Percentiles rank a stretch among this genome's conserved stretches.
Conservation (phyloP, 2,888 invertebrate species). For the Frankliniella fusca region DNA sequence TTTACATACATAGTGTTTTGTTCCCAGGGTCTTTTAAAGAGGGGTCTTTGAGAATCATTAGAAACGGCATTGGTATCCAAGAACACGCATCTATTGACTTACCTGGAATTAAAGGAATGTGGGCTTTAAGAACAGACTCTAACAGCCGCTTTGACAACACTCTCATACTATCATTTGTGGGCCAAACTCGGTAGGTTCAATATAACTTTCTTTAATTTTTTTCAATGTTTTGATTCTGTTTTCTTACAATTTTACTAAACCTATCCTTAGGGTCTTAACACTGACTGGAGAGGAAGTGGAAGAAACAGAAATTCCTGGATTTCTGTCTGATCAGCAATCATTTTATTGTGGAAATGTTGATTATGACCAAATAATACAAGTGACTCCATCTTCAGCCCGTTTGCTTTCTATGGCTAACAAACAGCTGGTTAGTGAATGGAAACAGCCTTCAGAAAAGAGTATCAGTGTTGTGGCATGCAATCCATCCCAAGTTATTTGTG, state of each 20-base stretch:
- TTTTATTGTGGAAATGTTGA: constrained; percentile 90
- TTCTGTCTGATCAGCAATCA: constrained; percentile 87
- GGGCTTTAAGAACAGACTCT: constrained; percentile 70
- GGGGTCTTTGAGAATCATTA: constrained; percentile 92
- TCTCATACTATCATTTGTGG: constrained; percentile 91
- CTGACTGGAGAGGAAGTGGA: constrained; percentile 95
- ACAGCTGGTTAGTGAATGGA: constrained; percentile 65
- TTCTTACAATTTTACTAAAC: constrained; percentile 29
- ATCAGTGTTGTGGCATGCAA: constrained; percentile 88
- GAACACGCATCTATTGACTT: constrained; percentile 97
- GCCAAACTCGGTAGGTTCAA: constrained; percentile 72
- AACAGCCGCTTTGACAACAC: constrained; percentile 69
- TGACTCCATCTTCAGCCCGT: constrained; percentile 69
- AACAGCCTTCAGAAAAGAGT: constrained; percentile 61
- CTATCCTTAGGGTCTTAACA: constrained; percentile 64
- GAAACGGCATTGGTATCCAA: constrained; percentile 98
- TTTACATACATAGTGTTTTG: neutral
- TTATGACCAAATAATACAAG: constrained; percentile 72
- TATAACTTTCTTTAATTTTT: constrained; percentile 28
- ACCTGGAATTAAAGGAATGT: constrained; percentile 96
- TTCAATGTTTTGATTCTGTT: constrained; percentile 15
- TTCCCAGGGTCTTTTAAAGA: constrained; percentile 82
- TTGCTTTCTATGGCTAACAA: constrained; percentile 65
- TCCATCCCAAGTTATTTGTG: constrained; percentile 70
- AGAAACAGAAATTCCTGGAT: constrained; percentile 90